These are phyloP conservation scores for Apostichopus parvimensis DNA, from an alignment of 35 echinoderm and acorn worm genomes.

Conservation along the genomic window DNA sequence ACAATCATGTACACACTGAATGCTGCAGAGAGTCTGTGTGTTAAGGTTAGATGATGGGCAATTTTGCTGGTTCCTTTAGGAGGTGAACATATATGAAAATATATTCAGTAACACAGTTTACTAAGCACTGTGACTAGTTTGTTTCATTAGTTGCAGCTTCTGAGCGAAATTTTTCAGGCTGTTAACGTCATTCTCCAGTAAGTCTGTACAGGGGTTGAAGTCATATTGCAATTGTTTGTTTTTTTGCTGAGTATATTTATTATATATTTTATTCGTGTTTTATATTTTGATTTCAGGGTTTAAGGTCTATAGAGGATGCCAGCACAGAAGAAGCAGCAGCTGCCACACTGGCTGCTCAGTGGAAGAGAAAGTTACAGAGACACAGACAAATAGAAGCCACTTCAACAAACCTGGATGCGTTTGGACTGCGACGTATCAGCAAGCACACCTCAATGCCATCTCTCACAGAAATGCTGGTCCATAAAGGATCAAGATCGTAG, in stretches of 20 bases:
- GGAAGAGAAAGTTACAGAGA: slow-evolving; percentile 79
- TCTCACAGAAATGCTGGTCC: slow-evolving; percentile 70
- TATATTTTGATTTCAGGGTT: slow-evolving; percentile 53
- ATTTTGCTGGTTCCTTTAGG: no score
- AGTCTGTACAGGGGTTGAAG: no score
- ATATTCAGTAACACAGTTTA: no score
- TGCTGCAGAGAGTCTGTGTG: slow-evolving; percentile 89
- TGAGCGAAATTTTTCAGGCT: no score
- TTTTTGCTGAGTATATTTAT: no score
- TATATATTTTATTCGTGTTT: background rate
- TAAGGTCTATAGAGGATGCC: slow-evolving; percentile 38
- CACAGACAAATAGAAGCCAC: slow-evolving; percentile 82
- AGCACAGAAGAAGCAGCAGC: slow-evolving; percentile 67
- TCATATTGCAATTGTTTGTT: no score
- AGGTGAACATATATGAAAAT: no score
- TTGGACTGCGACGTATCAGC: slow-evolving; percentile 76
- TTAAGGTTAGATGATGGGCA: slow-evolving; percentile 57
- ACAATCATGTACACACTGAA: slow-evolving; percentile 81
- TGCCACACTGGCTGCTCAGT: slow-evolving; percentile 73
- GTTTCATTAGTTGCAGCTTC: no score
- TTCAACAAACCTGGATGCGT: slow-evolving; percentile 57
- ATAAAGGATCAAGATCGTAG: background rate
- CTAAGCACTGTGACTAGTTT: no score
- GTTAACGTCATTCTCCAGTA: background rate
- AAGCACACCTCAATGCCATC: slow-evolving; percentile 83